Conservation (phyloP, 2,888 invertebrate genomes). For the Argynnis bischoffii region DNA sequence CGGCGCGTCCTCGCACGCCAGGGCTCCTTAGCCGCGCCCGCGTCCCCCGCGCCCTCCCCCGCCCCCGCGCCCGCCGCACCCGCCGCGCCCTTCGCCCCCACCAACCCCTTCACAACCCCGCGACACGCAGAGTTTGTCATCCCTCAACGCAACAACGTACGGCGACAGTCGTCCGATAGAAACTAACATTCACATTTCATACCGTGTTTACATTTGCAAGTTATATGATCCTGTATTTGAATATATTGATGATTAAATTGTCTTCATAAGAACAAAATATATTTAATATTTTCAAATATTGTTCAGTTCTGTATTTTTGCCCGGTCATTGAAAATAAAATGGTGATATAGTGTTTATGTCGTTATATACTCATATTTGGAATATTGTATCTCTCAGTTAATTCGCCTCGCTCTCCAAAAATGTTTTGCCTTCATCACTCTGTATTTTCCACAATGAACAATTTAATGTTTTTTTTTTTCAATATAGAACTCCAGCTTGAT, state of each 20-base stretch:
- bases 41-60: background rate
- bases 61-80: slow-evolving; percentile 42
- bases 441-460: too few relatives aligned
- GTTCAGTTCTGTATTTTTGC: too few relatives aligned
- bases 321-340: too few relatives aligned
- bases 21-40: slow-evolving; percentile 19
- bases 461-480: too few relatives aligned
- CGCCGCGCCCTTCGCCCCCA: slow-evolving; percentile 60
- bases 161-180: slow-evolving; percentile 63
- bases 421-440: too few relatives aligned
- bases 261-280: too few relatives aligned
- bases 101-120: slow-evolving; percentile 68
- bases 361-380: too few relatives aligned
- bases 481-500: too few relatives aligned
- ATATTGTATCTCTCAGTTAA: too few relatives aligned
- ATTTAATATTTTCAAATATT: too few relatives aligned
- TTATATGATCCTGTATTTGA: background rate
- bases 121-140: slow-evolving; percentile 75
- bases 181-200: slow-evolving; percentile 41
- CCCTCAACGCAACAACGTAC: slow-evolving; percentile 63
- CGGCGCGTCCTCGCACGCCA: slow-evolving; percentile 24
- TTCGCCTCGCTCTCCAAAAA: too few relatives aligned
- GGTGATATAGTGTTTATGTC: too few relatives aligned
- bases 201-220: background rate
- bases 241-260: background rate